Evolutionary conservation across 2,888 invertebrate genomes (phyloP).

Genomic region (Ochropleura plecta): DNA sequence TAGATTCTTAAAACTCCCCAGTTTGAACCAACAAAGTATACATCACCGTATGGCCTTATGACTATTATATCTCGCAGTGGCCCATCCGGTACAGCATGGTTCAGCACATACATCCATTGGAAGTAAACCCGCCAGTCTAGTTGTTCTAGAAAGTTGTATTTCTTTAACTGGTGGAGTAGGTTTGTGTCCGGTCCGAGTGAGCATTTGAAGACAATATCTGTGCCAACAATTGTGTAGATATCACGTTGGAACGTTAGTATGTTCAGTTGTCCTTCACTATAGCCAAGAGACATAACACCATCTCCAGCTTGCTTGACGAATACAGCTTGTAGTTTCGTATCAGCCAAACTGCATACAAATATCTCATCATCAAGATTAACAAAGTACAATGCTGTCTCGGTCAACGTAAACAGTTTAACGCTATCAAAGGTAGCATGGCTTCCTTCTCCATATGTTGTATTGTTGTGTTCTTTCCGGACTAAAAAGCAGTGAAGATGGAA

Average conservation of each 20-base stretch:
- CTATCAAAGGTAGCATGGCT: slow-evolving; percentile 68
- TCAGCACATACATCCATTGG: slow-evolving; percentile 78
- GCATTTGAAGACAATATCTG: slow-evolving; percentile 63
- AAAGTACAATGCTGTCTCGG: slow-evolving; percentile 70
- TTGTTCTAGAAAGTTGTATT: slow-evolving; percentile 79
- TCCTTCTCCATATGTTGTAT: slow-evolving; percentile 32
- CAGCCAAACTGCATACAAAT: slow-evolving; percentile 66
- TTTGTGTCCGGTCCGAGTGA: slow-evolving; percentile 69
- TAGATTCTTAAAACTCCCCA: slow-evolving; percentile 82
- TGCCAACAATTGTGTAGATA: slow-evolving; percentile 70
- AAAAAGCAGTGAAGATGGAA: slow-evolving; percentile 73
- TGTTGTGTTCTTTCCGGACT: slow-evolving; percentile 67
- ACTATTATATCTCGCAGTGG: slow-evolving; percentile 76
- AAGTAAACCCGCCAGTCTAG: slow-evolving; percentile 81
- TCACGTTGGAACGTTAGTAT: slow-evolving; percentile 75
- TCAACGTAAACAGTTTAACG: slow-evolving; percentile 75
- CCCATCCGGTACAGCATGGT: slow-evolving; percentile 74
- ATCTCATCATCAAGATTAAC: slow-evolving; percentile 75
- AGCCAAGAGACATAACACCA: slow-evolving; percentile 76
- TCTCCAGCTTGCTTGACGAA: slow-evolving; percentile 66
- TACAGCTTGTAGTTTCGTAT: slow-evolving; percentile 46
- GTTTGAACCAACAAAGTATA: slow-evolving; percentile 81
- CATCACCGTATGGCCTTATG: slow-evolving; percentile 78
- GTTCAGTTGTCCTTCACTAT: slow-evolving; percentile 66
- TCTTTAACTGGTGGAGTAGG: slow-evolving; percentile 68